phyloP scores from a whole-genome alignment of 2,888 invertebrate species.

The Coecobrya sp. region DNA sequence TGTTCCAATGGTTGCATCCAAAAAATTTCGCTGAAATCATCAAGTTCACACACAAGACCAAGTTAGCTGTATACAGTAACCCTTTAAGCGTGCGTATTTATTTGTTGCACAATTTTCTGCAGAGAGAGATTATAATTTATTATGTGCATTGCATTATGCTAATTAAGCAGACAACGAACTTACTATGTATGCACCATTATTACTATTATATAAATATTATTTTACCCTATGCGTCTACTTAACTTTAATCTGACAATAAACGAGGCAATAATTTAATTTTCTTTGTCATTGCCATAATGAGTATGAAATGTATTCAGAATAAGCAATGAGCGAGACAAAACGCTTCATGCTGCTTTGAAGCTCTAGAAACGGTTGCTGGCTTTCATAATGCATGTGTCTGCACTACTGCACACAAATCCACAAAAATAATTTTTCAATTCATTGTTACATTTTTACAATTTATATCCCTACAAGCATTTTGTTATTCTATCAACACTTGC shows the following conservation, averaged over 20 bases:
- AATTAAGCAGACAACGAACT: slow-evolving; percentile 39
- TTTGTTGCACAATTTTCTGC: slow-evolving; percentile 37
- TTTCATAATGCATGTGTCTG: not conserved
- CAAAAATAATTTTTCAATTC: not conserved
- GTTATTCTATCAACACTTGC: not conserved
- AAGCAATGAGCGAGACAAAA: slow-evolving; percentile 25
- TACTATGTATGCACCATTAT: not conserved
- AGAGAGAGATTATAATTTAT: slow-evolving; percentile 23
- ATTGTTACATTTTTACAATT: slow-evolving; percentile 29
- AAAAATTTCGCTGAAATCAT: slow-evolving; percentile 49
- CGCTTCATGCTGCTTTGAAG: slow-evolving; percentile 41
- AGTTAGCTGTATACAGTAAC: too few species aligned
- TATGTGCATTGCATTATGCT: slow-evolving; percentile 59
- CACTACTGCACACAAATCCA: not conserved
- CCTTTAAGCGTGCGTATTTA: not conserved
- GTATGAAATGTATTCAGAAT: slow-evolving; percentile 41
- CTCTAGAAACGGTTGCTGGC: not conserved
- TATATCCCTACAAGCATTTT: not conserved
- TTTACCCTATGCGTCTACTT: not conserved
- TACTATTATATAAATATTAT: not conserved
- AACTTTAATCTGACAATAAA: slow-evolving; percentile 52
- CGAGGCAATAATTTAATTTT: slow-evolving; percentile 60
- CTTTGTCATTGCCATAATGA: slow-evolving; percentile 65
- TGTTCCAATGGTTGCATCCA: slow-evolving; percentile 55
- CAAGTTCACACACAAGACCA: slow-evolving; percentile 42